Evolutionary conservation across 2,888 invertebrate species (phyloP).

Genomic region (Lucinisca nassula): DNA sequence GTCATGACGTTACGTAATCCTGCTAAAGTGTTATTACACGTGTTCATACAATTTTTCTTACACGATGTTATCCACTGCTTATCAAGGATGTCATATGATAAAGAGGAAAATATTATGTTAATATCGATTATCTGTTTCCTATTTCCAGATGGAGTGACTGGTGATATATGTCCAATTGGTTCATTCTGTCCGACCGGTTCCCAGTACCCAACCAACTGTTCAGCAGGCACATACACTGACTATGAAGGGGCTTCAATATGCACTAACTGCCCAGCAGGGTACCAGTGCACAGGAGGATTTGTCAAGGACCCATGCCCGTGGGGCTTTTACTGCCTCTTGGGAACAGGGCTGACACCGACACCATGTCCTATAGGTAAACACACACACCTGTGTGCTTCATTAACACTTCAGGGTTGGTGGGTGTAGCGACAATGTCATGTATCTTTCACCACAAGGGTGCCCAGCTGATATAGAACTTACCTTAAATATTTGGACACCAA

Average conservation of each 20-base stretch:
- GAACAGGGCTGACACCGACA: constrained; percentile 78
- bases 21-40: too few relatives aligned
- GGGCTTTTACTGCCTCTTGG: constrained; percentile 83
- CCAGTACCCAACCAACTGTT: constrained; percentile 73
- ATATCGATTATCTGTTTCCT: background rate
- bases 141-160: constrained; percentile 83
- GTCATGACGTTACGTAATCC: too few relatives aligned
- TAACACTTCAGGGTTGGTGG: too few relatives aligned
- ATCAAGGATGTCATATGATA: too few relatives aligned
- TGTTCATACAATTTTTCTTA: too few relatives aligned
- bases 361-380: constrained; percentile 86
- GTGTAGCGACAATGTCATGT: too few relatives aligned
- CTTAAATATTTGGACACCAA: too few relatives aligned
- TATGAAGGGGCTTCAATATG: constrained; percentile 82
- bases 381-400: too few relatives aligned
- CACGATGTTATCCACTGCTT: too few relatives aligned
- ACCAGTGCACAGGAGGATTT: constrained; percentile 81
- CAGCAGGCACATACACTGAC: constrained; percentile 82
- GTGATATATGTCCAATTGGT: constrained; percentile 85
- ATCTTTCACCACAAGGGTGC: too few relatives aligned
- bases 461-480: too few relatives aligned
- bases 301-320: constrained; percentile 84
- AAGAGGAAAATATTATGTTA: too few relatives aligned
- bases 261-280: constrained; percentile 83
- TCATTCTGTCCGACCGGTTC: constrained; percentile 80